Percentiles rank a stretch among this genome's conserved stretches.
phyloP scores from a whole-genome alignment of 2,888 invertebrate genomes.

The Tuta absoluta region DNA sequence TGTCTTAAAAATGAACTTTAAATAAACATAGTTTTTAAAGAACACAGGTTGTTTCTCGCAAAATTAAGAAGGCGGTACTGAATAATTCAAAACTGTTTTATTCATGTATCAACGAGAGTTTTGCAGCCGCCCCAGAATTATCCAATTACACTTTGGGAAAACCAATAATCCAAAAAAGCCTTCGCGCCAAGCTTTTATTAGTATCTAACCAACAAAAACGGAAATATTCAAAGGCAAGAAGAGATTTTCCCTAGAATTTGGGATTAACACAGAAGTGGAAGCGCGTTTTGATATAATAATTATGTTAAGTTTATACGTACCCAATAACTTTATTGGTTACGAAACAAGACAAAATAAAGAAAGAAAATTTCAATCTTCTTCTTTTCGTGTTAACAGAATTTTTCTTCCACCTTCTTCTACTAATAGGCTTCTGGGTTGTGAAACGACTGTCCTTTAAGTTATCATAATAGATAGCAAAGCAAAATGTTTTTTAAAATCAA shows the following conservation, averaged over 20 bases:
- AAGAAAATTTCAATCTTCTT: too few species aligned
- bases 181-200: not conserved
- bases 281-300: not conserved
- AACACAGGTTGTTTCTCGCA: too few species aligned
- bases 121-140: not conserved
- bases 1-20: too few species aligned
- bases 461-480: too few species aligned
- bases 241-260: not conserved
- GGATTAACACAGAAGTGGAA: not conserved
- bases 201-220: not conserved
- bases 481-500: too few species aligned
- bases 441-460: too few species aligned
- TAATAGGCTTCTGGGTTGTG: too few species aligned
- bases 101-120: not conserved
- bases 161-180: constrained; percentile 5
- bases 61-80: not conserved
- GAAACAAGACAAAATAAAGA: too few species aligned
- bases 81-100: not conserved
- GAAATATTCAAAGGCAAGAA: not conserved
- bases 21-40: too few species aligned
- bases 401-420: too few species aligned
- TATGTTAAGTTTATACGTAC: not conserved
- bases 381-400: too few species aligned
- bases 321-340: too few species aligned
- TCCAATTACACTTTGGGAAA: constrained; percentile 6